These are phyloP conservation scores for Amphilophus citrinellus DNA, from an alignment of 2,113 vertebrate species.

Conservation along the genomic window DNA sequence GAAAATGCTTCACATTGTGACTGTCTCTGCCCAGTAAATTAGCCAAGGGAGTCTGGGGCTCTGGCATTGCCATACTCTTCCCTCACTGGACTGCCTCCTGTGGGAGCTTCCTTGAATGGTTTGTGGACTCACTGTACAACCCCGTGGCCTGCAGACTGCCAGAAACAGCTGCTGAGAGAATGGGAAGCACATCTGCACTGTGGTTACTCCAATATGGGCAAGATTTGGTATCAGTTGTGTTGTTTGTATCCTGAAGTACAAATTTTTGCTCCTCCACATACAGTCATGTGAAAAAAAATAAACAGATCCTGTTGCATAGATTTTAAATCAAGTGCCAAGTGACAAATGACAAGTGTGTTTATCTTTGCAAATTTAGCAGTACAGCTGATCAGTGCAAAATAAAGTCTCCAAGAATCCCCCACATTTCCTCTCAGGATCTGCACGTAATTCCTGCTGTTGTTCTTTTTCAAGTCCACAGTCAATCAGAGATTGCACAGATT, in stretches of 20 bases:
- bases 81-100: slow-evolving; percentile 21
- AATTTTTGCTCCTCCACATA: background rate
- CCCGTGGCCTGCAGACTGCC: slow-evolving; percentile 1
- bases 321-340: background rate
- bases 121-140: slow-evolving; percentile 12
- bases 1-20: slow-evolving; percentile 38
- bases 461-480: background rate
- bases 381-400: background rate
- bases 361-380: background rate
- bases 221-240: slow-evolving; percentile 1
- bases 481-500: background rate
- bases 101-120: slow-evolving; percentile 33
- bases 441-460: background rate
- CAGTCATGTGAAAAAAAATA: background rate
- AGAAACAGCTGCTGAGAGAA: slow-evolving; percentile 36
- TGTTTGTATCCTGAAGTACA: background rate
- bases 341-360: background rate
- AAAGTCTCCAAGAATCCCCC: background rate
- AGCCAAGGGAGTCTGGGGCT: slow-evolving; percentile 47
- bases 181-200: slow-evolving; percentile 21
- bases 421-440: background rate
- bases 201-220: slow-evolving; percentile 6
- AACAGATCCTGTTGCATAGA: background rate
- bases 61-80: slow-evolving; percentile 6
- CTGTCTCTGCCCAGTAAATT: slow-evolving; percentile 53